Conservation (phyloP, 2,113 vertebrate genomes). For the Gymnorhina tibicen region DNA sequence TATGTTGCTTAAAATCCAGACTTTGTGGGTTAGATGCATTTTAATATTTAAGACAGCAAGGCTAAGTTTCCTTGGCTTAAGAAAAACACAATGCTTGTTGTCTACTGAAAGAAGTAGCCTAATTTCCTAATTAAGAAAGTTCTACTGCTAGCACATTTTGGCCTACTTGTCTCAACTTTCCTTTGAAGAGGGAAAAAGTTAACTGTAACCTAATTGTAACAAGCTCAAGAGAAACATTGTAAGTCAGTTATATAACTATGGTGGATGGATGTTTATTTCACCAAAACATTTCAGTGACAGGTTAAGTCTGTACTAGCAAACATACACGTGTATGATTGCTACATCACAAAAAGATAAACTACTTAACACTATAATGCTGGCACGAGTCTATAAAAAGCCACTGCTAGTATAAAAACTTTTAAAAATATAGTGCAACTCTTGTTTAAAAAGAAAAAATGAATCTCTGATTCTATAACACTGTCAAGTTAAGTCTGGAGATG, state of each 20-base stretch:
- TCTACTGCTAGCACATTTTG: conserved; percentile 56
- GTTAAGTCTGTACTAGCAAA: not conserved
- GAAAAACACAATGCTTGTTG: not conserved
- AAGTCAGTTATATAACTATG: conserved; percentile 38
- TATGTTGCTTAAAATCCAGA: not conserved
- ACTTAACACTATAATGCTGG: not conserved
- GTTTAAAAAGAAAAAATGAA: not conserved
- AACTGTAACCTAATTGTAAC: conserved; percentile 64
- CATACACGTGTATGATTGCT: not conserved
- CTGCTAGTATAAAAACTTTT: not conserved
- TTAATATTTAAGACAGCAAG: not conserved
- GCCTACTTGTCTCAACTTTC: conserved; percentile 60
- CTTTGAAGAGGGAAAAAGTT: conserved; percentile 29
- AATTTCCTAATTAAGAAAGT: conserved; percentile 41
- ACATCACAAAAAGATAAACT: not conserved
- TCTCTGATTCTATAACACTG: not conserved
- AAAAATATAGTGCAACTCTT: not conserved
- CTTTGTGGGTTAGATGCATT: not conserved
- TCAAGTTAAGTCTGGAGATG: not conserved
- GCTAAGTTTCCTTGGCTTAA: not conserved
- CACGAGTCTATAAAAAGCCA: not conserved
- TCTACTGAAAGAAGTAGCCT: conserved; percentile 13
- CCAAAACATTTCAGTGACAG: not conserved
- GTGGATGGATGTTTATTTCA: not conserved
- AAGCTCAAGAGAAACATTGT: conserved; percentile 4